Conservation (phyloP, 1,140 invertebrate species). For the Meloidogyne exigua region DNA sequence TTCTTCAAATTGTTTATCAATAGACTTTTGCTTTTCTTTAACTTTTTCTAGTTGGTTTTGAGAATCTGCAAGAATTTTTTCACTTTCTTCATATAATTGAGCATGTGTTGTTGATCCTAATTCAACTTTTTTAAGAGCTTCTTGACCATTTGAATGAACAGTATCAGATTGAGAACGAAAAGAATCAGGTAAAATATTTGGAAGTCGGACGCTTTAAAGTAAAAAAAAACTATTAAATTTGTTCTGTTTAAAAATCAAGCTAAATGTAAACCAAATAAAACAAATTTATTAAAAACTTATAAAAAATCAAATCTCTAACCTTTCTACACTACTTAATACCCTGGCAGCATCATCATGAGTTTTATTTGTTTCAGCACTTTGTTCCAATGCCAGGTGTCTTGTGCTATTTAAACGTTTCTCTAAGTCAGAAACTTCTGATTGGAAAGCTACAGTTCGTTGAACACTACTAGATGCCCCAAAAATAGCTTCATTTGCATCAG, state of each 20-base stretch:
- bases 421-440: slow-evolving; percentile 44
- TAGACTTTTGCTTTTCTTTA: slow-evolving; percentile 35
- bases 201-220: slow-evolving; percentile 45
- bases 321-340: slow-evolving; percentile 53
- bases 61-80: slow-evolving; percentile 37
- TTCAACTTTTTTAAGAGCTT: slow-evolving; percentile 48
- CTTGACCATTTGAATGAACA: slow-evolving; percentile 39
- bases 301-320: too few relatives aligned
- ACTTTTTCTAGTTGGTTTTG: slow-evolving; percentile 32
- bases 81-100: slow-evolving; percentile 28
- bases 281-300: too few relatives aligned
- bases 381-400: slow-evolving; percentile 54
- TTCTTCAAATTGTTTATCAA: slow-evolving; percentile 34
- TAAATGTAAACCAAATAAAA: too few relatives aligned
- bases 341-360: slow-evolving; percentile 40
- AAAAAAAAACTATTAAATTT: too few relatives aligned
- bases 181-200: slow-evolving; percentile 51
- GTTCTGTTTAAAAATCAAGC: background rate
- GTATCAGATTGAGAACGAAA: slow-evolving; percentile 44
- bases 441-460: slow-evolving; percentile 44
- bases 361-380: slow-evolving; percentile 45
- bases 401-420: slow-evolving; percentile 54
- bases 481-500: slow-evolving; percentile 61
- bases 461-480: slow-evolving; percentile 53
- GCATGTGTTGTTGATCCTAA: slow-evolving; percentile 35